Evolutionary conservation across 2,888 invertebrate species (phyloP).

Genomic region (Sphaerophoria taeniata): DNA sequence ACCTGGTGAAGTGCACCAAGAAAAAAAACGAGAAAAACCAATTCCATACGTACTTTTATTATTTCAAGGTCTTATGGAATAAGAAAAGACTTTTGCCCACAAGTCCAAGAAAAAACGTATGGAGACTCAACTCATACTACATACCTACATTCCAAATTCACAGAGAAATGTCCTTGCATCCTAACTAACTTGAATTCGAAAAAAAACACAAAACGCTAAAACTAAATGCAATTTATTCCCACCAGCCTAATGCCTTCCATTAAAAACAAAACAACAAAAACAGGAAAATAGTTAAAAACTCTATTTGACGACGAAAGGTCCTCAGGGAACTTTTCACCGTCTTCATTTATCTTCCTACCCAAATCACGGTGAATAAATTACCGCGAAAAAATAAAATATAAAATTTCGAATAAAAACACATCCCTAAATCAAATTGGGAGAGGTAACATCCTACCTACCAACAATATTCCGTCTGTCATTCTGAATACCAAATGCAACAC

Average conservation of each 20-base stretch:
- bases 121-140: too few relatives aligned
- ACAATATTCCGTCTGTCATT: constrained; percentile 16
- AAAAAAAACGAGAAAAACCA: too few relatives aligned
- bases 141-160: too few relatives aligned
- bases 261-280: too few relatives aligned
- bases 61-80: too few relatives aligned
- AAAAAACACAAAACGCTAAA: neutral
- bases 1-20: too few relatives aligned
- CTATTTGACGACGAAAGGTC: constrained; percentile 39
- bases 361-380: constrained; percentile 74
- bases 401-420: constrained; percentile 47
- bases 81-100: neutral
- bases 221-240: constrained; percentile 45
- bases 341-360: constrained; percentile 39
- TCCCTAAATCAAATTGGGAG: constrained; percentile 69
- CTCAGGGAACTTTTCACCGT: constrained; percentile 61
- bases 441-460: constrained; percentile 37
- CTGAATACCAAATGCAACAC: constrained; percentile 35
- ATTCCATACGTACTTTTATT: too few relatives aligned
- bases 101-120: too few relatives aligned
- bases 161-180: too few relatives aligned
- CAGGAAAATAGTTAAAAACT: constrained; percentile 28
- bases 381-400: constrained; percentile 44
- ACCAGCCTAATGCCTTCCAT: constrained; percentile 36
- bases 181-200: too few relatives aligned